These are phyloP conservation scores for Conistra vaccinii DNA, from an alignment of 2,888 invertebrate genomes.

Conservation along the genomic window DNA sequence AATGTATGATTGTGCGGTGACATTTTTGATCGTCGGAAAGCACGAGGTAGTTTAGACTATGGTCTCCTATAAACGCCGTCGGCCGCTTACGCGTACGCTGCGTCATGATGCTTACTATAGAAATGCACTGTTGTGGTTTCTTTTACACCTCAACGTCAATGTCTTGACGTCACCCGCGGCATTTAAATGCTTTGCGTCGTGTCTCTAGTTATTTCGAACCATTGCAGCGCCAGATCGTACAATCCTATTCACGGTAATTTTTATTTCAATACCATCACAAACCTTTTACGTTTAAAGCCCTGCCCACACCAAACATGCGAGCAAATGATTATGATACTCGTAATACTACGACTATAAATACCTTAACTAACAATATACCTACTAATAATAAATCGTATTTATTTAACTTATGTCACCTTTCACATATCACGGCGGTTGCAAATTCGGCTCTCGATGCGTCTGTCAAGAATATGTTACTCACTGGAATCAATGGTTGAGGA, in stretches of 20 bases:
- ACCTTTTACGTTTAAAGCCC: not conserved
- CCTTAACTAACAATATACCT: slow-evolving; percentile 1
- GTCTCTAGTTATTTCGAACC: too few species aligned
- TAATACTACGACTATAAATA: slow-evolving; percentile 27
- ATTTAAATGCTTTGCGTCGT: too few species aligned
- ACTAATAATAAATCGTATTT: slow-evolving; percentile 21
- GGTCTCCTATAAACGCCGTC: too few species aligned
- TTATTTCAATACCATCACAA: too few species aligned
- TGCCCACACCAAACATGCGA: slow-evolving; percentile 6
- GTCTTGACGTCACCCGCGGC: too few species aligned
- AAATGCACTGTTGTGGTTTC: too few species aligned
- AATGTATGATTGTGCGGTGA: slow-evolving; percentile 51
- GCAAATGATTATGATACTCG: slow-evolving; percentile 22
- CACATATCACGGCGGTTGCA: slow-evolving; percentile 53
- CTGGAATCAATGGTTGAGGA: slow-evolving; percentile 14
- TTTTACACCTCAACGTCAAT: too few species aligned
- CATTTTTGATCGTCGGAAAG: slow-evolving; percentile 56
- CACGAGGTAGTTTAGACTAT: not conserved
- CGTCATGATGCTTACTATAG: too few species aligned
- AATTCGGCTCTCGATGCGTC: slow-evolving; percentile 25
- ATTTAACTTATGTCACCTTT: slow-evolving; percentile 44
- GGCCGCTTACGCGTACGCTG: too few species aligned
- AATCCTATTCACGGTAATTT: too few species aligned
- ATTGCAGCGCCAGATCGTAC: too few species aligned
- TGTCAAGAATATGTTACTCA: slow-evolving; percentile 30